Evolutionary conservation across 2,797 vertebrate species (phyloP), one percentile per base, ranked within the genome.

Genomic region (Myotis myotis): DNA sequence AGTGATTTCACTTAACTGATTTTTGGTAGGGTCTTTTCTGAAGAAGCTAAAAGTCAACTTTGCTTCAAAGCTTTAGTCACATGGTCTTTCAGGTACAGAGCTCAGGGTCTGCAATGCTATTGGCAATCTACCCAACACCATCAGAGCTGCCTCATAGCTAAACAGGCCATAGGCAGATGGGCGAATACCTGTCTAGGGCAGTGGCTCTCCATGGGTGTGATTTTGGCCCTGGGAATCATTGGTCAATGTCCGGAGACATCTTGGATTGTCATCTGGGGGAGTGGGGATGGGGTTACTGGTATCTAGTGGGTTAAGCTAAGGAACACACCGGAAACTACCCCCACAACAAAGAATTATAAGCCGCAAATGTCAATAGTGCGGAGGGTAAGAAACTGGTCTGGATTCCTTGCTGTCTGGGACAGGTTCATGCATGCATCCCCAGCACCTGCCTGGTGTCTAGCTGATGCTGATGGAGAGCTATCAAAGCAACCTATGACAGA

Each of bases 111-210:
- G 8, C 30, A 12, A 25, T 25, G 91, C 82, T 25, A 7, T 5
- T 11, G 25, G 51, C 2, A 8, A 62, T 13, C 4, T 8, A 30
- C 83, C 53, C 64, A 11, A 0, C 0, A 4, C 12, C 0, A 0
- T 22, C 28, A 8, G 75, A 30, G 68, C 78, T 38, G 16, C 22
- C 62, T 86, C 76, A 5, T 10, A 19, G 10, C 49, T 38, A 11
- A 33, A 8, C 0, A 15, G 51, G 66, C 41, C 57, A 6, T 7
- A 41, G 49, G 23, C 4, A 79, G 28, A 13, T 4, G 22, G 36
- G 74, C 23, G 3, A 57, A 89, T 23, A 20, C 20, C 68, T 75
- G 68, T 22, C 44, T 22, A 30, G 23, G 23, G 15, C 13, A 13
- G 15, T 1, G 28, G 55, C 47, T 78, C 79, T 72, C 75, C 2